Conservation (phyloP, 2,797 vertebrate species). For the Chrysolophus pictus region DNA sequence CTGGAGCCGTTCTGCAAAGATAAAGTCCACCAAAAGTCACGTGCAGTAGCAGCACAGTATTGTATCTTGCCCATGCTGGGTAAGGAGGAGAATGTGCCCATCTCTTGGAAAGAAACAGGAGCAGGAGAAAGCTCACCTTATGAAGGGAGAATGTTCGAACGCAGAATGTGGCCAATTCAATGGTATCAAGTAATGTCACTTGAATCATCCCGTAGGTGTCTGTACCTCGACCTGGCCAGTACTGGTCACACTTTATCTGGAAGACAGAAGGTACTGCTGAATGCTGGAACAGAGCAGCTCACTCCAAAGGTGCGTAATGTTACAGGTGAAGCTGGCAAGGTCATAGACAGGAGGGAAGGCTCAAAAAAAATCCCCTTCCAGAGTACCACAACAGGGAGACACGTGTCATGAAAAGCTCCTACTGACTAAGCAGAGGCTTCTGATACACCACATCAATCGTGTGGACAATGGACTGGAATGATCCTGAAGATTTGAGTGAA, state of each 20-base stretch:
- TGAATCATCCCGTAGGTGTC: slow-evolving; percentile 98
- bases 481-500: slow-evolving; percentile 11
- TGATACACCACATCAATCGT: not conserved
- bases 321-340: not conserved
- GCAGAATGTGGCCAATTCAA: slow-evolving; percentile 95
- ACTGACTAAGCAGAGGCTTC: not conserved
- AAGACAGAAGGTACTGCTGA: not conserved
- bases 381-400: not conserved
- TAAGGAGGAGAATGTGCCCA: fast-evolving
- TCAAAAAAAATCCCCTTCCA: not conserved
- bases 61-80: fast-evolving
- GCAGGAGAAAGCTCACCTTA: slow-evolving; percentile 82
- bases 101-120: fast-evolving
- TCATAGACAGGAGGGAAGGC: not conserved
- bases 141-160: slow-evolving; percentile 95
- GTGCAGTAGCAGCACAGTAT: fast-evolving
- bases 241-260: slow-evolving; percentile 97
- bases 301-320: not conserved
- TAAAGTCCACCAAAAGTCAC: fast-evolving
- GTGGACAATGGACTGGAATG: not conserved
- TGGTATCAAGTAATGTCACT: slow-evolving; percentile 93
- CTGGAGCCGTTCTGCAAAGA: slow-evolving; percentile 91
- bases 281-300: not conserved
- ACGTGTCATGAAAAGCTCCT: not conserved
- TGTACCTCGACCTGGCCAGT: slow-evolving; percentile 94